A percentile compares a stretch with the other conserved stretches of the same genome.
Evolutionary conservation across 2,113 vertebrate species (phyloP).

Genomic region (Pygoscelis adeliae): DNA sequence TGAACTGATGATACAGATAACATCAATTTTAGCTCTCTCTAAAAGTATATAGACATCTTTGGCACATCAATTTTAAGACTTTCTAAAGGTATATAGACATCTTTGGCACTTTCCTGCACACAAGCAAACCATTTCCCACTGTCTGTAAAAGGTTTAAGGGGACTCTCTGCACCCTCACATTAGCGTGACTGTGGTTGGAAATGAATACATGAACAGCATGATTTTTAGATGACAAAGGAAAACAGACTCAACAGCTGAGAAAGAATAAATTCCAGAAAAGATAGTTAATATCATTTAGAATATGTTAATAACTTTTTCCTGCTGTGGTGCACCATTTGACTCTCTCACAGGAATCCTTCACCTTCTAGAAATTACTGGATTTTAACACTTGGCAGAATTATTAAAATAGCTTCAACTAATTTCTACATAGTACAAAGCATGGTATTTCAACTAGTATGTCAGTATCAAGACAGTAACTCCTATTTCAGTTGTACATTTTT

Average conservation of each 20-base stretch:
- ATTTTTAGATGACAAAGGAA: background rate
- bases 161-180: background rate
- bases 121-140: background rate
- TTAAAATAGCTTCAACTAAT: background rate
- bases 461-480: background rate
- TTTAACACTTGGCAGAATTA: background rate
- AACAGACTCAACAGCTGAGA: background rate
- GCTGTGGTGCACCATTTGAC: background rate
- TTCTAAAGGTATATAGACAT: background rate
- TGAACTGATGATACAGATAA: background rate
- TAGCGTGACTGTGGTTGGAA: background rate
- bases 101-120: background rate
- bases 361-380: background rate
- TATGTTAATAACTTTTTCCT: background rate
- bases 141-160: background rate
- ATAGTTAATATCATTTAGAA: background rate
- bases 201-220: background rate
- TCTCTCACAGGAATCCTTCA: background rate
- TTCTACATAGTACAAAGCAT: background rate
- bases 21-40: background rate
- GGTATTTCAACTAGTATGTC: background rate
- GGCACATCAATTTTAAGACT: background rate
- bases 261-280: background rate
- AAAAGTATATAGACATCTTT: background rate
- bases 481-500: background rate